These are phyloP conservation scores for Melanotaenia duboulayi DNA, from an alignment of 2,113 vertebrate genomes.

Conservation along the genomic window DNA sequence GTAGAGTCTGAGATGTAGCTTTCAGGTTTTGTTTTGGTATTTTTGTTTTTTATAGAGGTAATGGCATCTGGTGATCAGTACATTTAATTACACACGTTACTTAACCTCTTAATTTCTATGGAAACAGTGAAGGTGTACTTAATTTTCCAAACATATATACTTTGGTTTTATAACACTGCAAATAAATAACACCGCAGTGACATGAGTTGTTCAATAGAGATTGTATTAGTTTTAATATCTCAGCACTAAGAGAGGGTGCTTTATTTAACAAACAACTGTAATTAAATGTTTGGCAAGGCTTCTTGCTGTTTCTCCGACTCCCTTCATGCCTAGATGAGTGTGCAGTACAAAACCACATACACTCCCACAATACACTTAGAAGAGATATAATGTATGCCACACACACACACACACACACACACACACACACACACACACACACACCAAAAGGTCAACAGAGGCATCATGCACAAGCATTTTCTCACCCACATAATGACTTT, in stretches of 20 bases:
- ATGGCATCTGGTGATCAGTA: no score
- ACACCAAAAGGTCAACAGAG: not conserved
- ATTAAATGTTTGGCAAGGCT: not conserved
- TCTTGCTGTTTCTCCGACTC: slow-evolving; percentile 18
- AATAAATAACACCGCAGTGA: no score
- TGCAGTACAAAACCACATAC: slow-evolving; percentile 22
- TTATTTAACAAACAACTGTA: no score
- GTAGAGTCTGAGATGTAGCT: not conserved
- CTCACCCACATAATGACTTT: slow-evolving; percentile 3
- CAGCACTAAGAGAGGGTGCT: no score
- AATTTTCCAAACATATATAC: no score
- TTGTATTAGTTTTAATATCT: no score
- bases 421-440: no score
- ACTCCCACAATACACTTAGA: slow-evolving; percentile 4
- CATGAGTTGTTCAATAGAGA: no score
- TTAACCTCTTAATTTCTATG: not conserved
- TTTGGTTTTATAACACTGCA: no score
- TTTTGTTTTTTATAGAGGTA: no score
- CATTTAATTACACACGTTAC: not conserved
- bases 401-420: no score
- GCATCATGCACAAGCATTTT: slow-evolving; percentile 6
- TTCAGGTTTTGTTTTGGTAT: not conserved
- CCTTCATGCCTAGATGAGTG: slow-evolving; percentile 22
- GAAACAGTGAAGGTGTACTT: not conserved
- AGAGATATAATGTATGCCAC: not conserved